Base-by-base conservation (phyloP, 2,113 vertebrate genomes). In the Octodon degus region DNA sequence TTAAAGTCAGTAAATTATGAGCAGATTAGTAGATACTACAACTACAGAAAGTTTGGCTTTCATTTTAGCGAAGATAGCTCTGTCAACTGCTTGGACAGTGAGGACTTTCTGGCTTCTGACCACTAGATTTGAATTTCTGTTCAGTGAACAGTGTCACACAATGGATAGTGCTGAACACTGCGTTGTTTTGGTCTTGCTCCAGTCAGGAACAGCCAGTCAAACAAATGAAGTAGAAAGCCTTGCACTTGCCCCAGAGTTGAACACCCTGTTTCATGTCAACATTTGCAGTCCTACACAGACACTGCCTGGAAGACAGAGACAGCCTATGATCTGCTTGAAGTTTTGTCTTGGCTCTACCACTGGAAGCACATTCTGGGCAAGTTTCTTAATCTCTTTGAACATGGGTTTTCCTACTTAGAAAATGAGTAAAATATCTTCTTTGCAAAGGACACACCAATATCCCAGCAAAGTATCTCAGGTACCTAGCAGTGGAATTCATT, bases 61-160 rank as follows among this genome's bases (percentile, higher is more conserved):
- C 34, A 83, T 68, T 82, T 92, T 85, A 85, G 68, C 68, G 80
- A 86, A 82, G 60, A 53, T 50, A 30, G 32, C 50, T 63, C 24
- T 58, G 55, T 70, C 79, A 37, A 84, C 8, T 72, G 5, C 43
- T 50, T 88, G 58, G 34, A 32, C 67, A 16, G 34, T 8, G 43
- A 76, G 4, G 7, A 63, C 17, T 53, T 37, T 85, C 58, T 80
- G 20, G 32, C 63, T 89, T 70, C 84, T 68, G 72, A 93, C 32
- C 82, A 77, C 34, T 40, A 13, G 24, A 60, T 89, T 82, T 95
- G 43, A 89, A 67, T 95, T 53, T 89, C 40, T 93, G 67, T 95
- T 86, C 58, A 89, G 5, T 84, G 76, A 83, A 84, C 14, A 58
- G 60, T 43, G 65, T 25, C 27, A 74, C 32, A 2, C n/a, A 76